Evolutionary conservation across 2,113 vertebrate species (phyloP), one percentile per base, ranked within the genome.

Genomic region (Manacus vitellinus): DNA sequence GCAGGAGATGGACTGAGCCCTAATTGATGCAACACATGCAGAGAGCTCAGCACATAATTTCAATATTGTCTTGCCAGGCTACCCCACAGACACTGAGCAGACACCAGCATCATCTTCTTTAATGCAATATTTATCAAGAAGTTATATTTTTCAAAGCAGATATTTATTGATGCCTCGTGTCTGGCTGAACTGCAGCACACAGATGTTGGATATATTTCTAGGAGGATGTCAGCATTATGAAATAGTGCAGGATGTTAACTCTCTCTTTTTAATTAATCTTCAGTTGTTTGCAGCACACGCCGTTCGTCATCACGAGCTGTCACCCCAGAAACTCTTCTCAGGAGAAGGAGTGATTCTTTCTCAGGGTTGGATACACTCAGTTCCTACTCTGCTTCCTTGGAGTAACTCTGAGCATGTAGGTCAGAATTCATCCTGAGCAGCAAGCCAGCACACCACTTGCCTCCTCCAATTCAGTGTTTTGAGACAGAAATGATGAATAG

Each of bases 51-150:
- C 56, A 17, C 16, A 24, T 56, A 9, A 74, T 74, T 78, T 74
- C 56, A 80, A 13, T 67, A 67, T 39, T 83, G 18, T 71, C 92
- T 75, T 91, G 56, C 79, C 83, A 78, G 55, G 20, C 72, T 85
- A 74, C 75, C 47, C 78, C 67, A 33, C 63, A 80, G 86, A 44
- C 39, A 39, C 27, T 2, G 39, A 90, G 56, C 52, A 85, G 84
- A 65, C 85, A 80, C 58, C 62, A 87, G 70, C 70, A 91, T 88
- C 76, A 68, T 74, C 88, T 47, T 77, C 92, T 94, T 85, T 88
- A 91, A 91, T 77, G 58, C 85, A 92, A 52, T 84, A 95, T 95
- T 95, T 92, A 96, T 91, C 55, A 88, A 89, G 87, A 83, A 88
- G 72, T 31, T 61, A 0, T 39, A 52, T 63, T 87, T 95, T 89